phyloP scores from a whole-genome alignment of 2,888 invertebrate species.

The Microctonus aethiopoides region DNA sequence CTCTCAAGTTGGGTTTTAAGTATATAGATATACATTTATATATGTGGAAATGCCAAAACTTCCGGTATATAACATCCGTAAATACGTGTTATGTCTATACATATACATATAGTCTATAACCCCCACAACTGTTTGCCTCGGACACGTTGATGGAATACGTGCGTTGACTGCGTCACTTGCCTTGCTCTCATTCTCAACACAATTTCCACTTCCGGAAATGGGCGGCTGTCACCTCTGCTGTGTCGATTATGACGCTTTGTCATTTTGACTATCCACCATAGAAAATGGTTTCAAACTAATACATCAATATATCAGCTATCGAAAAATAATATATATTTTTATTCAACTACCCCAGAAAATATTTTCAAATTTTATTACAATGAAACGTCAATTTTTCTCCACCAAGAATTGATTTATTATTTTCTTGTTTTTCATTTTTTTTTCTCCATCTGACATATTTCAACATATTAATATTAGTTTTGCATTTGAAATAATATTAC shows the following conservation, averaged over 20 bases:
- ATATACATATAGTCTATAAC: background rate
- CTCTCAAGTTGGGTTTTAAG: conserved; percentile 3
- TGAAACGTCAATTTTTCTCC: no score
- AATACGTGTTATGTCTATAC: background rate
- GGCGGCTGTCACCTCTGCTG: conserved; percentile 17
- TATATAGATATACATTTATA: background rate
- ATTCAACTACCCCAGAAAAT: no score
- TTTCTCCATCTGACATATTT: no score
- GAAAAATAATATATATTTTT: no score
- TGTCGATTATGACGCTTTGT: conserved; percentile 9
- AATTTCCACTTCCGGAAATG: conserved; percentile 31
- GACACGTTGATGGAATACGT: conserved; percentile 59
- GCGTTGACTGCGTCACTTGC: conserved; percentile 50
- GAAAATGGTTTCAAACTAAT: background rate
- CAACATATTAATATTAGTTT: no score
- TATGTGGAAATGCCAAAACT: conserved; percentile 29
- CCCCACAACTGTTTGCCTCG: conserved; percentile 13
- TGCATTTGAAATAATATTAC: no score
- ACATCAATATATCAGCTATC: background rate
- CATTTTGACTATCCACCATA: background rate
- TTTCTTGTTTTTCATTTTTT: no score
- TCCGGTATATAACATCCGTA: conserved; percentile 23
- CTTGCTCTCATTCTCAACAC: conserved; percentile 30
- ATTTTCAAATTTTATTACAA: no score
- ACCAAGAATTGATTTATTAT: no score